Base-by-base conservation (phyloP, 2,888 invertebrate species). In the Sphaeridia pumilis region DNA sequence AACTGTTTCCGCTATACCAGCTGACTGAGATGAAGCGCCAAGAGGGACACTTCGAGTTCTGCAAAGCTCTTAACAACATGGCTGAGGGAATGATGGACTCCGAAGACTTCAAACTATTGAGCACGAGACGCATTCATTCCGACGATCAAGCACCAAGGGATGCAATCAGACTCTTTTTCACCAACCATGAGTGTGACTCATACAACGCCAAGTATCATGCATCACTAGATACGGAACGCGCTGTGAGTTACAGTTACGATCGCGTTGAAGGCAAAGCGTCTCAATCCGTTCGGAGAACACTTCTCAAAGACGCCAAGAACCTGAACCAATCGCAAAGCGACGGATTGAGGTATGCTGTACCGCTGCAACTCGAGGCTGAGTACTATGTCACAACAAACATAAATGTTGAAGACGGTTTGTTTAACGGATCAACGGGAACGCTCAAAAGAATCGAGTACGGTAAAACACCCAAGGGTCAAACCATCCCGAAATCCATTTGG, bases 361-460 rank as follows among this genome's bases (percentile, higher is more conserved):
- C 3, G 4, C 22, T 56, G 3, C 34, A 56, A 44, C 49, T 56
- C 2, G 56, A 47, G 1, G 54, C 27, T 7, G 10, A 24, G 17
- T 56, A 52, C 22, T 42, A 54, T 22, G 44, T 64, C 4, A 49
- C 54, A 0, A 49, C 41, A 10, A 65, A 65, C 28, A 34, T 65
- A 21, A 52, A 57, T 34, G 55, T 55, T 0, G 2, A 36, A 1
- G 63, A 63, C 48, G 60, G 60, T 0, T 41, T 64, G 1, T 57
- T 59, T 10, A 64, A 64, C 50, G 61, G 62, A 12, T n/a, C 59
- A 1, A 54, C 49, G 5, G 62, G 61, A 17, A 48, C 36, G 1
- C 24, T 64, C 12, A 41, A 21, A 26, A 46, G 50, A 34, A 45
- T 45, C 10, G 17, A 44, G 12, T 46, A 51, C 7, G 46, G 41